Base-by-base conservation (phyloP, 2,888 invertebrate species). In the Mycalesis mineus region DNA sequence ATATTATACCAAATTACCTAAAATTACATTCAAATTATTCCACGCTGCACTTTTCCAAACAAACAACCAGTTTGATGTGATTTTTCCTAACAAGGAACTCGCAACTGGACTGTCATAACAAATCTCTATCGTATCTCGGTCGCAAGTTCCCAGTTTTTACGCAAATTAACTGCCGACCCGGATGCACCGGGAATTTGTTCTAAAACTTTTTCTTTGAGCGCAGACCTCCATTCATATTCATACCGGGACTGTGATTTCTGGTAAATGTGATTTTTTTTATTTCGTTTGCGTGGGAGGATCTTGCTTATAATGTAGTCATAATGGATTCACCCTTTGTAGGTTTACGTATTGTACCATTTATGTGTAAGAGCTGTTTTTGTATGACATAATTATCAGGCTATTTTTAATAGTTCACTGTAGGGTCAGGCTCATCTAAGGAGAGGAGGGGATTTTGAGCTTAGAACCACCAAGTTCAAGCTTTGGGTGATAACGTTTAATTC, bases 141-240 rank as follows among this genome's bases (percentile, higher is more conserved):
- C 53, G 22, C 15, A 44, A 59, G 56, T 57, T 59, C 33, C 22
- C 41, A 55, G 54, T 59, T 59, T 62, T 59, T 62, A 59, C 61
- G 56, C 58, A 59, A 59, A 57, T 62, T 57, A 56, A 62, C 61
- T 47, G 58, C 58, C 58, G 54, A 54, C 53, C 56, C 56, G 42
- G 47, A 54, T 55, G 59, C 61, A 59, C 39, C 51, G 61, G 40
- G 56, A 56, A 62, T 57, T 54, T 54, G 61, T 62, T 60, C 50
- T 59, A 59, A 59, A 59, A 62, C 58, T 59, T 62, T 59, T 57
- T 59, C 56, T 50, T 62, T 56, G 49, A 57, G 54, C 15, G 40
- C 42, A 59, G 39, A 59, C 56, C 39, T 56, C 56, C 56, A 51
- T 62, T 54, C 59, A 62, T 59, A 56, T 59, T 57, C 56, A 62